These are phyloP conservation scores for Sarotherodon lohbergeri DNA, from an alignment of 2,113 vertebrate genomes.

Conservation along the genomic window DNA sequence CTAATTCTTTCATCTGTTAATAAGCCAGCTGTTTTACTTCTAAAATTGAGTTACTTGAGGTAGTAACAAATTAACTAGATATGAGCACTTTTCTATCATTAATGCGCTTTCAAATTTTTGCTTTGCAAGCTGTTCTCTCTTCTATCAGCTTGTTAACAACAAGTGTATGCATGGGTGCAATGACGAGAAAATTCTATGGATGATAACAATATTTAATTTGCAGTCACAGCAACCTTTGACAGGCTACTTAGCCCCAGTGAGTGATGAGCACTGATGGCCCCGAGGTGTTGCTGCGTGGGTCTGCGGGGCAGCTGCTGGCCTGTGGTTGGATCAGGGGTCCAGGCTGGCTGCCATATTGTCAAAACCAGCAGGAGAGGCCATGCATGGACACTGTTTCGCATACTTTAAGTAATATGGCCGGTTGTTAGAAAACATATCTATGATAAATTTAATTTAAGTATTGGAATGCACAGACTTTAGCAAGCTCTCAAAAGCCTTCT, in stretches of 20 bases:
- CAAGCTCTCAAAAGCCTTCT: not conserved
- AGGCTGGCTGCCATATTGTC: constrained; percentile 54
- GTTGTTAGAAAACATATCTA: not conserved
- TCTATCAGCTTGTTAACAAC: constrained; percentile 22
- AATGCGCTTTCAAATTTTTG: not conserved
- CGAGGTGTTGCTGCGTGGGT: constrained; percentile 46
- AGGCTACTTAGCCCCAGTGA: constrained; percentile 52
- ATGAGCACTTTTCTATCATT: not conserved
- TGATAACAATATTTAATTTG: constrained; percentile 68
- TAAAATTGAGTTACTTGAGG: not conserved
- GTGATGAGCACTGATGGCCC: constrained; percentile 52
- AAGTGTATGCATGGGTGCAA: not conserved
- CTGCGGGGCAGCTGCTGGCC: constrained; percentile 58
- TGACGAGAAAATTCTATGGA: constrained; percentile 43
- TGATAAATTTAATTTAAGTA: not conserved
- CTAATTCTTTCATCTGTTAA: not conserved
- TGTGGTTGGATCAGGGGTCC: constrained; percentile 27
- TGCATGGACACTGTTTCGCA: constrained; percentile 28
- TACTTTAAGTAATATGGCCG: not conserved
- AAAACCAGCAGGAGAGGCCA: constrained; percentile 50
- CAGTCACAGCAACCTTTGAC: constrained; percentile 53
- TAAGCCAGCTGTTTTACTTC: not conserved
- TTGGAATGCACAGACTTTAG: not conserved
- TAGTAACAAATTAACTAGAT: not conserved
- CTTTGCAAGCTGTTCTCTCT: not conserved